phyloP scores from a whole-genome alignment of 2,888 invertebrate species.

The Bibio marci region DNA sequence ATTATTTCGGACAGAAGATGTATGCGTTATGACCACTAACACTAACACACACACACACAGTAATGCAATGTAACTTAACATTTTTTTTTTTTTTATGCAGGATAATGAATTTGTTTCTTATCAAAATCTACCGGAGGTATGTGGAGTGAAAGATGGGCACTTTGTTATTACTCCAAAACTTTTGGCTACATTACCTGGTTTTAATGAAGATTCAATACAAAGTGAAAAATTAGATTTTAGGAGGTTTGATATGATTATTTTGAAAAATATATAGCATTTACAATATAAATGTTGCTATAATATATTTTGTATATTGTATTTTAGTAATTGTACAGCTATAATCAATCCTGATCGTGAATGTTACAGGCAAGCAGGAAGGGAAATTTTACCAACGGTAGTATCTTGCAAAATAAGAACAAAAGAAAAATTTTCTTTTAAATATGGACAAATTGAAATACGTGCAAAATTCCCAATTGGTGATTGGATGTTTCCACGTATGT shows the following conservation, averaged over 20 bases:
- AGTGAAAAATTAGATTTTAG: constrained; percentile 4
- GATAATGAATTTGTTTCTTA: constrained; percentile 32
- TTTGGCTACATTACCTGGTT: constrained; percentile 14
- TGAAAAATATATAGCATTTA: background rate
- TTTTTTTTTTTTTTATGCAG: constrained; percentile 12
- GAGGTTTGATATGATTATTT: too few species aligned
- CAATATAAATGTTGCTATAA: background rate
- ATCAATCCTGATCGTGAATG: constrained; percentile 18
- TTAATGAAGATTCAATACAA: too few species aligned
- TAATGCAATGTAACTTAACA: too few species aligned
- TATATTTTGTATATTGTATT: too few species aligned
- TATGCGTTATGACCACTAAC: too few species aligned
- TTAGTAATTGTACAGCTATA: constrained; percentile 4
- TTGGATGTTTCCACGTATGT: constrained; percentile 61
- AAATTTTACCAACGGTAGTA: constrained; percentile 49
- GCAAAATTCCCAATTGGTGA: constrained; percentile 60
- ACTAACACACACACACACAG: too few species aligned
- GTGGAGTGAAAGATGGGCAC: constrained; percentile 19
- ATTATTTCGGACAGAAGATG: too few species aligned
- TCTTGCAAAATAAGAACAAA: constrained; percentile 45
- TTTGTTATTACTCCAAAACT: constrained; percentile 27
- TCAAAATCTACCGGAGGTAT: constrained; percentile 22
- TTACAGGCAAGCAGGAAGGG: constrained; percentile 13
- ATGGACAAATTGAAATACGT: constrained; percentile 47
- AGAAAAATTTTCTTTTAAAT: constrained; percentile 44